Conservation (phyloP, 1,140 invertebrate genomes). For the Coboldia fuscipes region DNA sequence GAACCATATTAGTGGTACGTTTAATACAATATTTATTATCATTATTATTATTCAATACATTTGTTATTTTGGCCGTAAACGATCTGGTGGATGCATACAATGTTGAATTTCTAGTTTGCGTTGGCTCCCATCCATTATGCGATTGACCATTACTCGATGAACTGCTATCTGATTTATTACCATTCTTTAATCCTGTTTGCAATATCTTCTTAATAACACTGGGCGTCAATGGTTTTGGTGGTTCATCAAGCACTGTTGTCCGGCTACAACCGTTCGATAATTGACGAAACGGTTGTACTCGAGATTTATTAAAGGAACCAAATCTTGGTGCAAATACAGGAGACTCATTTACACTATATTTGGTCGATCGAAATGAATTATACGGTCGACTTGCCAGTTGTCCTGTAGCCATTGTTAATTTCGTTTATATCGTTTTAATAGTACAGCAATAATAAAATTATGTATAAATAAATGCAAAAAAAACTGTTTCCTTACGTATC, state of each 20-base stretch:
- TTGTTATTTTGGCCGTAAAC: background rate
- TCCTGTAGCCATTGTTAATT: conserved; percentile 18
- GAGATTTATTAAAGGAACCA: background rate
- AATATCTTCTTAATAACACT: background rate
- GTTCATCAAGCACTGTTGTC: background rate
- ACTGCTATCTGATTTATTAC: background rate
- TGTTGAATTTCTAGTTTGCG: background rate
- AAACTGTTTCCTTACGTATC: too few species aligned
- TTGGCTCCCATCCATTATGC: background rate
- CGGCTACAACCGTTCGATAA: background rate
- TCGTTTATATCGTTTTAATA: conserved; percentile 1
- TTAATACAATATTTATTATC: background rate
- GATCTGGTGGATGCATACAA: background rate
- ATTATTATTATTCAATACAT: background rate
- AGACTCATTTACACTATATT: conserved; percentile 4
- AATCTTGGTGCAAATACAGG: background rate
- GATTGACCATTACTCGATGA: background rate
- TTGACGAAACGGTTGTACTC: background rate
- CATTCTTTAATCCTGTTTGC: background rate
- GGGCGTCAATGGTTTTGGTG: background rate
- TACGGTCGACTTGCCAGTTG: conserved; percentile 17
- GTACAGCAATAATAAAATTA: too few species aligned
- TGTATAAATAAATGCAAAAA: too few species aligned
- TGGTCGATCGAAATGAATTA: conserved; percentile 16
- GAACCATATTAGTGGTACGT: background rate